Conservation (phyloP, 2,888 invertebrate species). For the Lycia hirtaria region DNA sequence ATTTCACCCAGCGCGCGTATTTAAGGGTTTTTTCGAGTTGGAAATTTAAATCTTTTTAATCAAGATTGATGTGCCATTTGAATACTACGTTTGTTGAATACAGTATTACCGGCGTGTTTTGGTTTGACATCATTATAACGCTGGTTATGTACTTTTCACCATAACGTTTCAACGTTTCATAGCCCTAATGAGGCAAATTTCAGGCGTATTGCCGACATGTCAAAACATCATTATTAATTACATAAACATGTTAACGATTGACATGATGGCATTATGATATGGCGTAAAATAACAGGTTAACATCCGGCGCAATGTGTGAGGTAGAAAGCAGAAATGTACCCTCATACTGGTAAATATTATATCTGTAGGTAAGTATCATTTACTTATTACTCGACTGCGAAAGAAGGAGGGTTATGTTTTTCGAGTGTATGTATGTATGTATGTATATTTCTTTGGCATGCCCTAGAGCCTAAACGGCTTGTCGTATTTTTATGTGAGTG, state of each 20-base stretch:
- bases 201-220: neutral
- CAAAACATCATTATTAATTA: slow-evolving; percentile 3
- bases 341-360: no score
- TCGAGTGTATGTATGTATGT: no score
- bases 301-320: no score
- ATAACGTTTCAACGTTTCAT: neutral
- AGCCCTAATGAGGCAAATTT: no score
- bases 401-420: no score
- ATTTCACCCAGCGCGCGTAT: slow-evolving; percentile 61
- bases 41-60: slow-evolving; percentile 56
- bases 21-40: slow-evolving; percentile 67
- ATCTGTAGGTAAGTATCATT: no score
- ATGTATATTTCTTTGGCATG: no score
- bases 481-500: no score
- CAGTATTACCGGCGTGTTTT: slow-evolving; percentile 11
- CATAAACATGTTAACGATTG: slow-evolving; percentile 13
- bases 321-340: no score
- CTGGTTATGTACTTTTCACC: no score
- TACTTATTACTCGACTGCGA: no score
- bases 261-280: slow-evolving; percentile 6
- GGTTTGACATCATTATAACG: neutral
- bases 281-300: slow-evolving; percentile 22
- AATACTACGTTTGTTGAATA: slow-evolving; percentile 41
- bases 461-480: no score
- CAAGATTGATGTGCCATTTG: slow-evolving; percentile 57